Evolutionary conservation across 2,113 vertebrate species (phyloP).

Genomic region (Scomber colias): DNA sequence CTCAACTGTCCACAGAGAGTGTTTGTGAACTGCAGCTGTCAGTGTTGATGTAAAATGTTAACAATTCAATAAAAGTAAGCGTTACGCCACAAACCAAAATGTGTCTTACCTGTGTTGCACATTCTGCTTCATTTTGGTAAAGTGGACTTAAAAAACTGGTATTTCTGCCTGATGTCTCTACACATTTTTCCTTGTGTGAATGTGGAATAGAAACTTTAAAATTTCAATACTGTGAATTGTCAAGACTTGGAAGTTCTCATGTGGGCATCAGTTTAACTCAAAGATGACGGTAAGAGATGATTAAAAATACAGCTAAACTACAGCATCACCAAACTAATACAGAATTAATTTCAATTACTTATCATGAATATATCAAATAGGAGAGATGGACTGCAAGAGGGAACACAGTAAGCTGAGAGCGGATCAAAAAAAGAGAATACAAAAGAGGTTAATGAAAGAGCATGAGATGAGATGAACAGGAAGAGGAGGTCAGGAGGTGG

Average conservation of each 20-base stretch:
- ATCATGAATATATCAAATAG: background rate
- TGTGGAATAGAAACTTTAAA: background rate
- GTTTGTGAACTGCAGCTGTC: too few relatives aligned
- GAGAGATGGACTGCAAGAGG: background rate
- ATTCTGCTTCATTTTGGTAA: too few relatives aligned
- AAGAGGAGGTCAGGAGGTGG: constrained; percentile 42
- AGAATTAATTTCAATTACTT: background rate
- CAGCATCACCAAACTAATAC: too few relatives aligned
- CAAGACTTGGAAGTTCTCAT: background rate
- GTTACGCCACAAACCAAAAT: too few relatives aligned
- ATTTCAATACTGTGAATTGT: background rate
- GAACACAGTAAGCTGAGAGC: background rate
- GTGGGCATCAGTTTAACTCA: too few relatives aligned
- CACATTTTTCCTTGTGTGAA: background rate
- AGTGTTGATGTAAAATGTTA: too few relatives aligned
- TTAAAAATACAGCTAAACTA: too few relatives aligned
- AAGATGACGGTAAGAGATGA: too few relatives aligned
- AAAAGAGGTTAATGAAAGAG: constrained; percentile 39
- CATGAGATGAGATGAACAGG: constrained; percentile 33
- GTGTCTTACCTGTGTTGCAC: too few relatives aligned
- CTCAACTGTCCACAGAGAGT: background rate
- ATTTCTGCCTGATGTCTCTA: background rate
- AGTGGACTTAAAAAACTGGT: too few relatives aligned
- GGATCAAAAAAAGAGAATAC: constrained; percentile 22
- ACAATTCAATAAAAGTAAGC: too few relatives aligned